phyloP scores from a whole-genome alignment of 2,797 vertebrate species.

The Monodelphis domestica region DNA sequence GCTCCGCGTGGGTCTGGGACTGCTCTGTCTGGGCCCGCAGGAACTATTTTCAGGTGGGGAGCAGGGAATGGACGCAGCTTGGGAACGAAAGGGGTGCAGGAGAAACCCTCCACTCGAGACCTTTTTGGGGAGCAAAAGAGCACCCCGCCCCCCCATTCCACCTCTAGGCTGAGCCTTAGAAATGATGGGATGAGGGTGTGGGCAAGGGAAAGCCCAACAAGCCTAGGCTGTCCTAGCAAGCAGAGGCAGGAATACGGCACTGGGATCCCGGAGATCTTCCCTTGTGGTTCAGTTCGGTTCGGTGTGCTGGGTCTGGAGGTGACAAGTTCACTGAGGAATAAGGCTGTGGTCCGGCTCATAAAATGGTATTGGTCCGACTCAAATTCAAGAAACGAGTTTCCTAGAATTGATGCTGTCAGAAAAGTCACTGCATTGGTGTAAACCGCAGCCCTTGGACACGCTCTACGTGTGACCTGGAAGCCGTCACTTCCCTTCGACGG shows the following conservation, averaged over 20 bases:
- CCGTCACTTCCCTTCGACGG: background rate
- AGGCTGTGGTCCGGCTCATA: background rate
- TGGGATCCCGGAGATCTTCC: background rate
- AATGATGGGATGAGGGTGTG: background rate
- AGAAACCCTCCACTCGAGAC: background rate
- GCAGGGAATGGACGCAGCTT: background rate
- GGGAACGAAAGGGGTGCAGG: background rate
- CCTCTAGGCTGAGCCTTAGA: background rate
- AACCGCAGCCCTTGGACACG: background rate
- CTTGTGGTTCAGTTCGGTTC: background rate
- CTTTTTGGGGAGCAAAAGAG: background rate
- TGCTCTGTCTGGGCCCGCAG: background rate
- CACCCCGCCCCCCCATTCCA: background rate
- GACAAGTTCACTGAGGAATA: background rate
- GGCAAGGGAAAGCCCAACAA: background rate
- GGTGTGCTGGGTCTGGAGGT: background rate
- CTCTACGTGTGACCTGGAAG: background rate
- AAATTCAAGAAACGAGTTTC: background rate
- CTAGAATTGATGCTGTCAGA: background rate
- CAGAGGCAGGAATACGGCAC: background rate
- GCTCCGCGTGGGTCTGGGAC: conserved; percentile 43
- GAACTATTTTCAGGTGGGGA: background rate
- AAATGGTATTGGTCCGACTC: background rate
- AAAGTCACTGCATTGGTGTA: background rate
- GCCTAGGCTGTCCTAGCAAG: background rate